Conservation (phyloP, 2,888 invertebrate species). For the Epistrophe grossulariae region DNA sequence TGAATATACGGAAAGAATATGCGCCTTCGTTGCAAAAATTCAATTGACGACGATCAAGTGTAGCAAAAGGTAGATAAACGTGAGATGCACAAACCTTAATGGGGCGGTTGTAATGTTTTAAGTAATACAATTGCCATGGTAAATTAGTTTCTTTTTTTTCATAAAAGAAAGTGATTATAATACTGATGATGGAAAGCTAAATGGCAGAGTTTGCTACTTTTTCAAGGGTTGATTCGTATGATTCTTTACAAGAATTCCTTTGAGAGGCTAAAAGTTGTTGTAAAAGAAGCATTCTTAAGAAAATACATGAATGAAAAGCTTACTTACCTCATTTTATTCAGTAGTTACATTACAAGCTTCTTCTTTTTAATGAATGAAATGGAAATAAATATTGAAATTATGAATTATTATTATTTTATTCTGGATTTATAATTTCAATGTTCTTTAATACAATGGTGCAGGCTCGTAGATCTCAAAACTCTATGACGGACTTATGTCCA, state of each 20-base stretch:
- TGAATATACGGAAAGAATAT: slow-evolving; percentile 32
- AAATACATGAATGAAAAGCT: slow-evolving; percentile 11
- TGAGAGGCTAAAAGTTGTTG: not conserved
- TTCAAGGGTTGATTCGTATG: slow-evolving; percentile 2
- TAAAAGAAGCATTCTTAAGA: not conserved
- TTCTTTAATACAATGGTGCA: no score
- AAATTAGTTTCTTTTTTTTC: slow-evolving; percentile 36
- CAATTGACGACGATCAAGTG: slow-evolving; percentile 71
- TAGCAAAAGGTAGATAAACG: slow-evolving; percentile 60
- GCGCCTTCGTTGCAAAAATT: slow-evolving; percentile 58
- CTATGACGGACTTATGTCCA: no score
- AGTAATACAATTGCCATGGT: slow-evolving; percentile 44
- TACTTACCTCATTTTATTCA: not conserved
- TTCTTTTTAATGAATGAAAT: not conserved
- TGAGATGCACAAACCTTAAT: slow-evolving; percentile 52
- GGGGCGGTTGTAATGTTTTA: slow-evolving; percentile 53
- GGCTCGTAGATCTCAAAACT: no score
- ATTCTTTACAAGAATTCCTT: not conserved
- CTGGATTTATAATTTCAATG: not conserved
- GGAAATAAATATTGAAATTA: not conserved
- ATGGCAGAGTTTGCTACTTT: slow-evolving; percentile 10
- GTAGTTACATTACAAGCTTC: not conserved
- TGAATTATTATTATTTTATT: not conserved
- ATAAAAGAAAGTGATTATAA: not conserved
- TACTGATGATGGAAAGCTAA: slow-evolving; percentile 14